phyloP scores from a whole-genome alignment of 2,113 vertebrate genomes.

The Sylvia atricapilla region DNA sequence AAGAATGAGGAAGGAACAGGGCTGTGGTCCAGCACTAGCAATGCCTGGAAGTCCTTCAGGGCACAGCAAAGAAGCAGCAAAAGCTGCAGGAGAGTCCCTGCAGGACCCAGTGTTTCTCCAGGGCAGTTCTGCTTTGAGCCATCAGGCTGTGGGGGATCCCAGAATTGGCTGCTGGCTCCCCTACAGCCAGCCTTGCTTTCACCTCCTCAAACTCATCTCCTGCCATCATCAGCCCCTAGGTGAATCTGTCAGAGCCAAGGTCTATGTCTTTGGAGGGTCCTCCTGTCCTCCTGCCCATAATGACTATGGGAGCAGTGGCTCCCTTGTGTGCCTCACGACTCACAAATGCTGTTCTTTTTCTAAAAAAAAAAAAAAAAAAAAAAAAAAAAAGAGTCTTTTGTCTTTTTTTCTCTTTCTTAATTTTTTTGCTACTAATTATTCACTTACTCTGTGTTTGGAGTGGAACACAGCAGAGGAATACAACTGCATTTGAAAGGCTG shows the following conservation, averaged over 20 bases:
- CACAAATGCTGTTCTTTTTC: background rate
- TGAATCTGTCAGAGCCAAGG: background rate
- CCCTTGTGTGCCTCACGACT: background rate
- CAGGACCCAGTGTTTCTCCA: background rate
- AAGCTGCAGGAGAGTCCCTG: fast-evolving
- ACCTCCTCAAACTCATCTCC: background rate
- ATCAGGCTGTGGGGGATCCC: too few species aligned
- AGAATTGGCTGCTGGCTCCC: fast-evolving
- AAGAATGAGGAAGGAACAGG: background rate
- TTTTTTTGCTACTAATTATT: background rate
- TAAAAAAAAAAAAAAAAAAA: background rate
- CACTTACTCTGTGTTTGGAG: background rate
- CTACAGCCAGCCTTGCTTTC: background rate
- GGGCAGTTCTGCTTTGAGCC: background rate
- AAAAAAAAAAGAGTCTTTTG: too few species aligned
- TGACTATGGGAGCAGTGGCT: background rate
- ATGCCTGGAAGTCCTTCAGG: background rate
- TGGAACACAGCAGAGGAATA: background rate
- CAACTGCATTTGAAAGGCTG: background rate
- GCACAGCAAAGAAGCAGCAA: background rate
- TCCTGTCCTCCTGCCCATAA: background rate
- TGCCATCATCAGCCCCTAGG: background rate
- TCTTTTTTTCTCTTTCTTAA: background rate
- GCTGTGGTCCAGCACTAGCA: background rate
- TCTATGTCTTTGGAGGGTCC: background rate